phyloP scores from a whole-genome alignment of 1,140 invertebrate genomes.

The Heliconius melpomene region DNA sequence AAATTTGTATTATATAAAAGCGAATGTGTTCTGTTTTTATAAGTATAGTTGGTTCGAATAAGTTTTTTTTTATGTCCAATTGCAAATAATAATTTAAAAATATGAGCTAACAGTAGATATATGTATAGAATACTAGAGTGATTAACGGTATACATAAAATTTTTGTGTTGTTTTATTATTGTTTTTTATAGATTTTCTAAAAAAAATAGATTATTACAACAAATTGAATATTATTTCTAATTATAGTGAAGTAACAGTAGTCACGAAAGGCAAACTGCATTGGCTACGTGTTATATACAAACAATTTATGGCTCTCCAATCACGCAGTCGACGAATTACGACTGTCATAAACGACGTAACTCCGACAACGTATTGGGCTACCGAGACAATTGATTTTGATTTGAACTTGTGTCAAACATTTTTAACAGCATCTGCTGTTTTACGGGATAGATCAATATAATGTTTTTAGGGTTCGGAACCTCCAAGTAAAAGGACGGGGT shows the following conservation, averaged over 20 bases:
- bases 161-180: too few species aligned
- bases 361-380: slow-evolving; percentile 12
- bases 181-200: too few species aligned
- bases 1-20: not conserved
- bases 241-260: not conserved
- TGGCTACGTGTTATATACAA: slow-evolving; percentile 6
- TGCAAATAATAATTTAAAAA: too few species aligned
- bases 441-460: not conserved
- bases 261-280: not conserved
- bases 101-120: too few species aligned
- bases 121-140: too few species aligned
- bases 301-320: slow-evolving; percentile 24
- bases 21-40: not conserved
- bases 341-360: slow-evolving; percentile 26
- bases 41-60: too few species aligned
- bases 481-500: too few species aligned
- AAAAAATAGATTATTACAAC: too few species aligned
- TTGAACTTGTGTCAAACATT: not conserved
- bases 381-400: slow-evolving; percentile 20
- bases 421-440: not conserved
- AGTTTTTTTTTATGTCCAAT: too few species aligned
- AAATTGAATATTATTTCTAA: too few species aligned
- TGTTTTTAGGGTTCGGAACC: too few species aligned
- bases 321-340: slow-evolving; percentile 25
- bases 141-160: too few species aligned